Evolutionary conservation across 92 coral and sea anemone species (phyloP).

Genomic region (Siderastrea radians): DNA sequence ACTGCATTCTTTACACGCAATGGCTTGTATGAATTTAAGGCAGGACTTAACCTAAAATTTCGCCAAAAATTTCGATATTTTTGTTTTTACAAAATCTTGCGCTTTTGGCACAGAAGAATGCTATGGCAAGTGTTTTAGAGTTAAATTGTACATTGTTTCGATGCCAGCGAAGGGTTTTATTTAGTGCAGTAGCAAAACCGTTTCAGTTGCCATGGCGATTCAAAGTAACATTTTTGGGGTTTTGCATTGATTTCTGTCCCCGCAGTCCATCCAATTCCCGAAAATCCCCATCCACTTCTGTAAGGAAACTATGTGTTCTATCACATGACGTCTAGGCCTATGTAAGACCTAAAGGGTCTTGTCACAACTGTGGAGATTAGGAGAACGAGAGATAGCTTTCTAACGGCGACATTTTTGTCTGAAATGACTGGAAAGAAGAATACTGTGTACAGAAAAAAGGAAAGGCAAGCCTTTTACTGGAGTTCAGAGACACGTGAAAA

Average conservation of each 20-base stretch:
- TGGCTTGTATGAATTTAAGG: constrained; percentile 46
- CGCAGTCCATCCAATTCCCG: constrained; percentile 12
- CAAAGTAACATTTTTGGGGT: neutral
- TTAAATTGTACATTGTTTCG: too few species aligned
- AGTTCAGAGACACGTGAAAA: constrained; percentile 40
- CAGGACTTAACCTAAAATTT: too few species aligned
- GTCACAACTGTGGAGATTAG: constrained; percentile 17
- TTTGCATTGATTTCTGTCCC: constrained; percentile 11
- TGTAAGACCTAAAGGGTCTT: constrained; percentile 10
- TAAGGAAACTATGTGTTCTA: constrained; percentile 35
- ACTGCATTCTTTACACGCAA: constrained; percentile 37
- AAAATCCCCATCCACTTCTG: neutral
- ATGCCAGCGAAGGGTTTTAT: neutral
- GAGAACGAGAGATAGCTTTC: constrained; percentile 11
- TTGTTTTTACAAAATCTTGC: too few species aligned
- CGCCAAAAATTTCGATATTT: too few species aligned
- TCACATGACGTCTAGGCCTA: constrained; percentile 26
- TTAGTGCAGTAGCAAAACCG: neutral
- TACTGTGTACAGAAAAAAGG: constrained; percentile 32
- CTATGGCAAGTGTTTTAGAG: too few species aligned
- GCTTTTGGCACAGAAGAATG: too few species aligned
- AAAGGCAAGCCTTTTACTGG: constrained; percentile 31
- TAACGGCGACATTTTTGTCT: neutral
- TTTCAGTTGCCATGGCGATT: constrained; percentile 34
- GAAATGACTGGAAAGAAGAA: constrained; percentile 21